Evolutionary conservation across 2,888 invertebrate genomes (phyloP), one percentile per base, ranked within the genome.

Genomic region (Xiphydria camelus): DNA sequence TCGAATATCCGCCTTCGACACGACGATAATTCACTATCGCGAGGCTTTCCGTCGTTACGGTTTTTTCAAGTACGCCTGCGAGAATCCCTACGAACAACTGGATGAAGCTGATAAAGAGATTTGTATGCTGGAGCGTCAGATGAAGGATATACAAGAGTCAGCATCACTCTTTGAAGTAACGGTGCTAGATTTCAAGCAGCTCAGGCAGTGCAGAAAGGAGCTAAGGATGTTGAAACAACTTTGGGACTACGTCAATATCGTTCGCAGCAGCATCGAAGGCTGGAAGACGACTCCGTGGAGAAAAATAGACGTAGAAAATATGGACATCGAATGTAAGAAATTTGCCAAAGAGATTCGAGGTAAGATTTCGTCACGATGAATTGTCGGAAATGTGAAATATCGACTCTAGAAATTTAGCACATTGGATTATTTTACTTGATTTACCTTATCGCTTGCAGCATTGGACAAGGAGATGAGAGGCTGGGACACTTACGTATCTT

Each of bases 201-300:
- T 97, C 37, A 92, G 89, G 66, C 92, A 94, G 73, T 96, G 96
- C 67, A 83, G 95, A 53, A 91, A 90, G 68, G 97, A 97, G 75
- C 77, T 96, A 47, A 82, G 86, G 61, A 86, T 93, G 87, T 75
- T 92, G 1, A 93, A 93, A 86, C 91, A 93, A 84, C 82, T 97
- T 7, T 97, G 97, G 97, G 96, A 97, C 78, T 95, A 96, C 70
- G 88, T 91, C 6, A 83, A 84, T 66, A 92, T 95, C 57, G 94
- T 97, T 2, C 85, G 86, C 57, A 91, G 92, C 3, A 89, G 91
- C 66, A 92, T 97, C 47, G 91, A 94, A 65, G 94, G 95, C 70
- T 97, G 97, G 97, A 96, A 96, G 76, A 94, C 91, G 1, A 96
- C 96, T 0, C 92, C 93, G 0, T 97, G 97, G 97, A 83, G 92